These are phyloP conservation scores for Oedothorax gibbosus DNA, from an alignment of 1,140 invertebrate species.

Conservation along the genomic window DNA sequence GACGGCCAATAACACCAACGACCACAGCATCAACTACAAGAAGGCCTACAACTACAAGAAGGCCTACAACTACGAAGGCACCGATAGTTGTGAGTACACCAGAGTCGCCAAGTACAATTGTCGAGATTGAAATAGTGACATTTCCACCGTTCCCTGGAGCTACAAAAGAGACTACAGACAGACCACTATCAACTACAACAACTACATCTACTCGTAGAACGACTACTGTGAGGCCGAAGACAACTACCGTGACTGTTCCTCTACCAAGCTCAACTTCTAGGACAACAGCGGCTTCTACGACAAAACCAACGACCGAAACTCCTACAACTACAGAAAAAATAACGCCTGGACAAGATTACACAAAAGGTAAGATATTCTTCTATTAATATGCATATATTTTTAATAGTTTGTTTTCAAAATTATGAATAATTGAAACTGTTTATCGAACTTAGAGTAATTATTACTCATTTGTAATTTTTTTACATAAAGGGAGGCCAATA, in stretches of 20 bases:
- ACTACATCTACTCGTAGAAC: not conserved
- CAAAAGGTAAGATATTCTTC: slow-evolving; percentile 30
- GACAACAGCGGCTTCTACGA: not conserved
- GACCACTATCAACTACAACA: not conserved
- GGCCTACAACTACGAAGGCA: slow-evolving; percentile 3
- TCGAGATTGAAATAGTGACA: slow-evolving; percentile 29
- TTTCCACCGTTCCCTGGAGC: slow-evolving; percentile 49
- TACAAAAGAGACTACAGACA: not conserved
- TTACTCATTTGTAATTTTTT: too few relatives aligned
- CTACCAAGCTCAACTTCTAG: not conserved
- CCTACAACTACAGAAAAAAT: slow-evolving; percentile 41
- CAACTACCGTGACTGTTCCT: not conserved
- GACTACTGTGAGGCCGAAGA: slow-evolving; percentile 3
- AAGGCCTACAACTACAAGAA: not conserved
- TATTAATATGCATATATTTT: not conserved
- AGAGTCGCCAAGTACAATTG: not conserved
- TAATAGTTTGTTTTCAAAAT: not conserved
- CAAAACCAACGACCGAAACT: not conserved
- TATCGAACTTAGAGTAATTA: too few relatives aligned
- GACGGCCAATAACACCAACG: not conserved
- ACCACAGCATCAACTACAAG: not conserved
- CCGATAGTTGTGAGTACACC: not conserved
- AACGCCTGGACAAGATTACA: slow-evolving; percentile 26
- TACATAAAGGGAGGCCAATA: too few relatives aligned
- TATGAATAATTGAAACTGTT: not conserved